Conservation (phyloP, 2,113 vertebrate species). For the Cinclus mexicanus region DNA sequence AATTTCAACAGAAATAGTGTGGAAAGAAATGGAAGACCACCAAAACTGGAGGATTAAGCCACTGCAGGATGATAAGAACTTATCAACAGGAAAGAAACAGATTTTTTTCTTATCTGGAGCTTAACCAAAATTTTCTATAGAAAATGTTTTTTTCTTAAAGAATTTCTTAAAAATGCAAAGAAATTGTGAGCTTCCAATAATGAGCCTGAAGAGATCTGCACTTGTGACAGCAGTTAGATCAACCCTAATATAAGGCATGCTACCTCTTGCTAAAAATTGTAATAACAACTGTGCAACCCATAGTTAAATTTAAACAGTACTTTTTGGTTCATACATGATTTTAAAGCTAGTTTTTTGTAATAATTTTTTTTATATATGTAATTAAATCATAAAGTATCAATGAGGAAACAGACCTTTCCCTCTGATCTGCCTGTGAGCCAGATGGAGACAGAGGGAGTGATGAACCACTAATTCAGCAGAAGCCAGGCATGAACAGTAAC, state of each 20-base stretch:
- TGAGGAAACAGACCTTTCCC: not conserved
- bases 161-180: not conserved
- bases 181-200: not conserved
- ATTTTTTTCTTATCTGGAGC: not conserved
- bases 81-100: not conserved
- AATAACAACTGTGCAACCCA: not conserved
- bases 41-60: not conserved
- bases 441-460: not conserved
- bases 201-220: not conserved
- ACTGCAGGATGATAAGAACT: accelerated
- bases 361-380: too few species aligned
- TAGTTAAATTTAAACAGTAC: not conserved
- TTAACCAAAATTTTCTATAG: not conserved
- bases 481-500: not conserved
- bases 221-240: not conserved
- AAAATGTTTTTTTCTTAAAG: not conserved
- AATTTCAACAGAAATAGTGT: not conserved
- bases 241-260: not conserved
- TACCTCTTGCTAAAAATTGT: not conserved
- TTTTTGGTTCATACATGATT: not conserved
- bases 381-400: not conserved
- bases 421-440: not conserved
- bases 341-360: not conserved
- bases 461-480: not conserved
- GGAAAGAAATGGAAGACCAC: not conserved